Conservation (phyloP, 1,140 invertebrate species). For the Tetragonula clypearis region DNA sequence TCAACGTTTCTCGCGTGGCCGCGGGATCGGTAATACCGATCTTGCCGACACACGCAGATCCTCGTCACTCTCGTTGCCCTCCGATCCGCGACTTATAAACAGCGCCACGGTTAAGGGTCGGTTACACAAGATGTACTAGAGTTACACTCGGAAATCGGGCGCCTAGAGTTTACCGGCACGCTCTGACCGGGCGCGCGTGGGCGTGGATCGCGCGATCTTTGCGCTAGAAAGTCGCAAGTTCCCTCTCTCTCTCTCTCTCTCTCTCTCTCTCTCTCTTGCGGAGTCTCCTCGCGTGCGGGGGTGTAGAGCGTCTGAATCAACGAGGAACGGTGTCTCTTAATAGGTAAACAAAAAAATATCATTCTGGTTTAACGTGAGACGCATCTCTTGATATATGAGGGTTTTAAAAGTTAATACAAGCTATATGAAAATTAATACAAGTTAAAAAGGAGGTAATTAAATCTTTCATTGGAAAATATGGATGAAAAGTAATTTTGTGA, state of each 20-base stretch:
- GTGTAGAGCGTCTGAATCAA: not conserved
- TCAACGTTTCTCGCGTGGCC: not conserved
- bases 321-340: no score
- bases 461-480: no score
- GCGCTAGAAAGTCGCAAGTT: conserved; percentile 25
- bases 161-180: conserved; percentile 9
- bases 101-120: conserved; percentile 52
- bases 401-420: no score
- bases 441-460: no score
- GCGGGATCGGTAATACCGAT: conserved; percentile 45
- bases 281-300: conserved; percentile 1
- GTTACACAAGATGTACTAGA: conserved; percentile 44
- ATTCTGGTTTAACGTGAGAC: no score
- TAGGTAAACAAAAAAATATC: no score
- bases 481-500: no score
- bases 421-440: no score
- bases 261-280: not conserved
- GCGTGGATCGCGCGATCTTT: conserved; percentile 31
- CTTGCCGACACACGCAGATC: conserved; percentile 56
- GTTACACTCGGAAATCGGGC: conserved; percentile 35
- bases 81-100: conserved; percentile 35
- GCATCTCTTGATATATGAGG: no score
- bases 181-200: conserved; percentile 7
- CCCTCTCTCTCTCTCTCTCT: no score
- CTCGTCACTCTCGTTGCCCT: conserved; percentile 11